Evolutionary conservation across 2,797 vertebrate genomes (phyloP).

Genomic region (Mormyrops boulengeri): DNA sequence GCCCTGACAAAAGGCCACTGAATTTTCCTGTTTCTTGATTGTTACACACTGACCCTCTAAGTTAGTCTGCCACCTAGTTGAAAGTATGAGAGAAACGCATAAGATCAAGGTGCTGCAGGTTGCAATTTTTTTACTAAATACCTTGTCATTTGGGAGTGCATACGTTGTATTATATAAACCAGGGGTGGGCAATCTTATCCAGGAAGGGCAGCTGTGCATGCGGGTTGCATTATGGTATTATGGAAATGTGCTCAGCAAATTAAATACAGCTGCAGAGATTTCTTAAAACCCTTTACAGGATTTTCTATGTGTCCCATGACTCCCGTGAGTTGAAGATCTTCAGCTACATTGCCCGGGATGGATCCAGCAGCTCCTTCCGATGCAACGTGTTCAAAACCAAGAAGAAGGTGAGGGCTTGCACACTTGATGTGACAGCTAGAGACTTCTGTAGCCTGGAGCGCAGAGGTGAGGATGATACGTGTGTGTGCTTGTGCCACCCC

Average conservation of each 20-base stretch:
- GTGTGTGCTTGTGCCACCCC: background rate
- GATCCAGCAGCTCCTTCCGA: slow-evolving; percentile 48
- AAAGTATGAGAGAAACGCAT: background rate
- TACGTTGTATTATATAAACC: background rate
- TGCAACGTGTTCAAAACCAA: slow-evolving; percentile 58
- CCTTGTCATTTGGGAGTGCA: background rate
- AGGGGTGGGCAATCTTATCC: background rate
- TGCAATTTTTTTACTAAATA: background rate
- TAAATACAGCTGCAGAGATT: too few relatives aligned
- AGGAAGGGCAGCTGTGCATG: background rate
- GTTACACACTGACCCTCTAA: background rate
- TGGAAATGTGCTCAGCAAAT: background rate
- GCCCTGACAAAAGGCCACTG: background rate
- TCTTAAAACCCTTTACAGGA: slow-evolving; percentile 36
- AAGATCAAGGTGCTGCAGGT: background rate
- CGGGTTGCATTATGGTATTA: background rate
- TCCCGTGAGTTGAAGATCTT: slow-evolving; percentile 54
- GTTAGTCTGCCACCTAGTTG: background rate
- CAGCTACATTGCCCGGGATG: slow-evolving; percentile 50
- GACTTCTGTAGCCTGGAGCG: background rate
- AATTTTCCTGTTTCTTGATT: background rate
- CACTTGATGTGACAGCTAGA: background rate
- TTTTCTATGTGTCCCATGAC: slow-evolving; percentile 51
- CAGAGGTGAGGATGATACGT: background rate
- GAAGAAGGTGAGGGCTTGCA: slow-evolving; percentile 44